Conservation (phyloP, 1,140 invertebrate species). For the Oreohelix idahoensis region DNA sequence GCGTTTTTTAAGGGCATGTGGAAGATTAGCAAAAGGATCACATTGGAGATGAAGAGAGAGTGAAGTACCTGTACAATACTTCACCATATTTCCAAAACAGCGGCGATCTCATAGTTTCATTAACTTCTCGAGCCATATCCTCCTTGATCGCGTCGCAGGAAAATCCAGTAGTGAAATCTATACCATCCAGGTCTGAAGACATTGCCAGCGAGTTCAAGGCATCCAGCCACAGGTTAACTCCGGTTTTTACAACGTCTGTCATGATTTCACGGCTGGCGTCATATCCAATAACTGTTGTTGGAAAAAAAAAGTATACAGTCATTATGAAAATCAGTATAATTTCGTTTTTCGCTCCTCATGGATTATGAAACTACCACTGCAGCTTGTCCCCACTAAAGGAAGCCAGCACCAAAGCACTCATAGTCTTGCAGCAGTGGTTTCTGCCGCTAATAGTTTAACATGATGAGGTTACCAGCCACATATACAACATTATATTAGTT, state of each 20-base stretch:
- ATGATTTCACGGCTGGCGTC: conserved; percentile 18
- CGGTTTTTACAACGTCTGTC: not conserved
- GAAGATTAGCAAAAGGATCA: no score
- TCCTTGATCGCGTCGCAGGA: conserved; percentile 13
- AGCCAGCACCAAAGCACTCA: no score
- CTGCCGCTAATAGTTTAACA: no score
- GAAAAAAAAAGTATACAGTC: not conserved
- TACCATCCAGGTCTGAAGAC: conserved; percentile 19
- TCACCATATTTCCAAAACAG: conserved; percentile 37
- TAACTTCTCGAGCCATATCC: not conserved
- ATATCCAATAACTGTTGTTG: conserved; percentile 31
- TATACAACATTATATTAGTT: no score
- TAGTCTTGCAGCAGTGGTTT: no score
- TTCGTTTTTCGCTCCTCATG: no score
- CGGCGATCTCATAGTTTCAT: not conserved
- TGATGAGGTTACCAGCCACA: no score
- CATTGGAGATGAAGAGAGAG: no score
- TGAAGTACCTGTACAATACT: conserved; percentile 38
- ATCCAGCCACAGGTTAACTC: conserved; percentile 33
- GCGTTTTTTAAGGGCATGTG: no score
- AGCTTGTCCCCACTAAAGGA: no score
- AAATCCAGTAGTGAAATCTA: conserved; percentile 30
- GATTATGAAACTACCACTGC: no score
- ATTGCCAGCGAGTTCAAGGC: conserved; percentile 31
- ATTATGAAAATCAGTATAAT: no score